phyloP scores from a whole-genome alignment of 2,797 vertebrate genomes.

The Echeneis naucrates region DNA sequence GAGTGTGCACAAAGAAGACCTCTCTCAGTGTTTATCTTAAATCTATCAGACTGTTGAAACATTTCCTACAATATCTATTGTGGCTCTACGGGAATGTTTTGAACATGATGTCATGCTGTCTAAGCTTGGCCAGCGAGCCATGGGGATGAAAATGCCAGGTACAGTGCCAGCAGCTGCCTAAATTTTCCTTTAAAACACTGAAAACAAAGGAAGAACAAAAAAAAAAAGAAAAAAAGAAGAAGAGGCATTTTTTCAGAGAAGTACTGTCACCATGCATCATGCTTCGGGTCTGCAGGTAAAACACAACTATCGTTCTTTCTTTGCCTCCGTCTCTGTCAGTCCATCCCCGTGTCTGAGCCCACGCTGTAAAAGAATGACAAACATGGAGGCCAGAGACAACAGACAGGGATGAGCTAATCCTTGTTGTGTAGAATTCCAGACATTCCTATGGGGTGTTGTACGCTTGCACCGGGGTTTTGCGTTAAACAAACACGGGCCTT shows the following conservation, averaged over 20 bases:
- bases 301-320: constrained; percentile 13
- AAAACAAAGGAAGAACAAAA: constrained; percentile 1
- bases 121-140: constrained; percentile 40
- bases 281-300: constrained; percentile 22
- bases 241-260: not conserved
- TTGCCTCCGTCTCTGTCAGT: constrained; percentile 30
- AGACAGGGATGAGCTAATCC: constrained; percentile 83
- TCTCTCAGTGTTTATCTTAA: constrained; percentile 6
- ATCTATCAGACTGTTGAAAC: constrained; percentile 25
- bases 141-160: constrained; percentile 53
- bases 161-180: constrained; percentile 48
- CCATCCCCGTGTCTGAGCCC: constrained; percentile 60
- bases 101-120: constrained; percentile 69
- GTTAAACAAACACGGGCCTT: constrained; percentile 63
- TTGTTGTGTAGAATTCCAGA: constrained; percentile 83
- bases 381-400: constrained; percentile 75
- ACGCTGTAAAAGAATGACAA: constrained; percentile 73
- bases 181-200: constrained; percentile 24
- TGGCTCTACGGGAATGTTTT: constrained; percentile 47
- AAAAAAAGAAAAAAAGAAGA: not conserved
- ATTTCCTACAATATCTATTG: constrained; percentile 21
- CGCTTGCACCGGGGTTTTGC: constrained; percentile 67
- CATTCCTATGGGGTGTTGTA: constrained; percentile 81
- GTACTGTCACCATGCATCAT: not conserved
- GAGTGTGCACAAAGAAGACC: not conserved